These are phyloP conservation scores for Brachionus paranguensis DNA, from an alignment of 1,140 invertebrate species.

Conservation along the genomic window DNA sequence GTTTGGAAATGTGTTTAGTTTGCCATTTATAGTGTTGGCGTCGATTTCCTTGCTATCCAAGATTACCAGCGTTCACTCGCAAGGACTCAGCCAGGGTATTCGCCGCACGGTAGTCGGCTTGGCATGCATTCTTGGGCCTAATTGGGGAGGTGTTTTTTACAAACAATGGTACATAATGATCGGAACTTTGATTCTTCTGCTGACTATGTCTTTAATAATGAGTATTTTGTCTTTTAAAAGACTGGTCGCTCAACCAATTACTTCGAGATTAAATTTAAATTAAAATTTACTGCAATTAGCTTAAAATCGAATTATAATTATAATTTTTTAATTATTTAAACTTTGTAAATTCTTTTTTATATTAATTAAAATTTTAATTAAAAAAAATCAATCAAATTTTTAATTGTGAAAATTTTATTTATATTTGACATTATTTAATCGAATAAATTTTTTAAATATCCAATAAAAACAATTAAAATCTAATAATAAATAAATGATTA, in stretches of 20 bases:
- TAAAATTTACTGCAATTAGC: neutral
- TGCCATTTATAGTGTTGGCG: constrained; percentile 23
- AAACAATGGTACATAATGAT: constrained; percentile 37
- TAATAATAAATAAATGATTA: too few species aligned
- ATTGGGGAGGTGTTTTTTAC: constrained; percentile 14
- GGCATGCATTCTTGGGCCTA: constrained; percentile 27
- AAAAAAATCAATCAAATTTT: neutral
- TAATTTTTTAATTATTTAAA: neutral
- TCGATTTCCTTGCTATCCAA: constrained; percentile 23
- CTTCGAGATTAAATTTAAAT: neutral
- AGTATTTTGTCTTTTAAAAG: constrained; percentile 23
- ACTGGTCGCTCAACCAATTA: neutral
- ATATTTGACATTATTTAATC: neutral
- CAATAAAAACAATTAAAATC: too few species aligned
- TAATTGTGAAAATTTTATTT: neutral
- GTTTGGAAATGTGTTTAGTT: constrained; percentile 17
- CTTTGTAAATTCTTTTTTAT: neutral
- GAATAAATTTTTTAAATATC: neutral
- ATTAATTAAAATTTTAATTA: neutral
- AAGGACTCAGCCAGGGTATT: constrained; percentile 33
- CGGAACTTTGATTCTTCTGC: neutral
- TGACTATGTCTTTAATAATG: constrained; percentile 16
- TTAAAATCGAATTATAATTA: neutral
- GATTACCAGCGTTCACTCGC: constrained; percentile 9
- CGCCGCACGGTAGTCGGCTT: neutral